Percentiles rank a stretch among this genome's conserved stretches.
phyloP scores from a whole-genome alignment of 2,888 invertebrate genomes.

The Eilema griseolum region DNA sequence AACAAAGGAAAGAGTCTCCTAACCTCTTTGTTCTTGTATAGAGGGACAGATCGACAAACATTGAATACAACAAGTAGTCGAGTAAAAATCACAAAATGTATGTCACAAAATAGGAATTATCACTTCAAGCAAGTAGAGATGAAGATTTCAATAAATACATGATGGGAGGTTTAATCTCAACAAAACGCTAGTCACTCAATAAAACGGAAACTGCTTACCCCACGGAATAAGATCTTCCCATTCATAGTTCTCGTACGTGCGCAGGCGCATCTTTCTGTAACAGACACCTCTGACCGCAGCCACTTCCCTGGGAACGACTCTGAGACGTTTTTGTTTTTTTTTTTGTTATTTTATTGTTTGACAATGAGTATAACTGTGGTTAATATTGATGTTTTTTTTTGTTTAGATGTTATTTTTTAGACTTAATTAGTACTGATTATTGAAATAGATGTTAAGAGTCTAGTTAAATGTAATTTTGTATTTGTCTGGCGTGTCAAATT shows the following conservation, averaged over 20 bases:
- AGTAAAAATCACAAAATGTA: too few species aligned
- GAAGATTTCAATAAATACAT: neutral
- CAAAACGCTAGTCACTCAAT: neutral
- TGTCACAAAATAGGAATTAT: too few species aligned
- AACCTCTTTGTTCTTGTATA: too few species aligned
- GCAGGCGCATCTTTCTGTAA: constrained; percentile 48
- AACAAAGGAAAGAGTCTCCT: too few species aligned
- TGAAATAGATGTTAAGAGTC: too few species aligned
- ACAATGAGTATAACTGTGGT: neutral
- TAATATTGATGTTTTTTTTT: neutral
- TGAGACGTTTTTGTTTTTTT: constrained; percentile 22
- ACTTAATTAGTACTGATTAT: too few species aligned
- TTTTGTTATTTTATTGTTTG: neutral
- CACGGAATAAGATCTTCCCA: constrained; percentile 15
- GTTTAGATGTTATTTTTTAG: too few species aligned
- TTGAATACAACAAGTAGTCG: too few species aligned
- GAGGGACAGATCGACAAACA: too few species aligned
- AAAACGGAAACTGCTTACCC: neutral
- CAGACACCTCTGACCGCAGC: constrained; percentile 64
- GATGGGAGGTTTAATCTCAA: neutral
- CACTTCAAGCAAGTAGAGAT: too few species aligned
- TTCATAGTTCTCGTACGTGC: constrained; percentile 26
- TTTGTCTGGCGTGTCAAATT: too few species aligned
- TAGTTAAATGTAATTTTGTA: too few species aligned
- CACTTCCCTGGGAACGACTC: constrained; percentile 67